Evolutionary conservation across 2,113 vertebrate species (phyloP).

Genomic region (Ia io): DNA sequence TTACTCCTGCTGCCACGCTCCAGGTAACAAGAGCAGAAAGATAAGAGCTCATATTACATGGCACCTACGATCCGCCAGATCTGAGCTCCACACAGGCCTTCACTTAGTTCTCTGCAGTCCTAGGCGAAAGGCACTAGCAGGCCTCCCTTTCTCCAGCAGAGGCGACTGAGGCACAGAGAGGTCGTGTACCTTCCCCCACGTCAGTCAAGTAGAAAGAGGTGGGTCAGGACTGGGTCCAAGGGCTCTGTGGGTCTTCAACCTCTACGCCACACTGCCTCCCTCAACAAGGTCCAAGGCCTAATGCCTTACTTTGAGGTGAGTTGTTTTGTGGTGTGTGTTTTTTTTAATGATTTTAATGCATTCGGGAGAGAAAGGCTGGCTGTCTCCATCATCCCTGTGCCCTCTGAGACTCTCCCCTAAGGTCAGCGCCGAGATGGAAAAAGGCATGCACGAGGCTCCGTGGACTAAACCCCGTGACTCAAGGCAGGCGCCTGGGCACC

Average conservation of each 20-base stretch:
- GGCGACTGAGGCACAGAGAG: not conserved
- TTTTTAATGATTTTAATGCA: not conserved
- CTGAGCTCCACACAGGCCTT: rapidly evolving
- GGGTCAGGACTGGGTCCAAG: not conserved
- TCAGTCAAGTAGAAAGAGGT: not conserved
- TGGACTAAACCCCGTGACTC: rapidly evolving
- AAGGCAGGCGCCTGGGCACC: not conserved
- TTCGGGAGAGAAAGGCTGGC: not conserved
- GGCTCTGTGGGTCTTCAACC: not conserved
- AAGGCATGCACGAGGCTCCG: rapidly evolving
- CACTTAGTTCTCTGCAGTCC: not conserved
- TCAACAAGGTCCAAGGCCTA: not conserved
- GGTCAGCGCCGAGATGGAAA: not conserved
- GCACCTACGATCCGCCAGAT: rapidly evolving
- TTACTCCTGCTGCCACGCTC: rapidly evolving
- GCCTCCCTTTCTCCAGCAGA: not conserved
- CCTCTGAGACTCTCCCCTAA: not conserved
- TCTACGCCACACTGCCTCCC: not conserved
- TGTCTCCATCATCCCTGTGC: not conserved
- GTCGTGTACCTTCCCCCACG: not conserved
- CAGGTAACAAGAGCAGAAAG: too few species aligned
- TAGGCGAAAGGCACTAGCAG: not conserved
- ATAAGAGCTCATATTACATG: rapidly evolving
- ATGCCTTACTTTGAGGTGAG: not conserved
- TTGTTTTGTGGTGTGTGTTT: not conserved